Evolutionary conservation across 2,113 vertebrate genomes (phyloP).

Genomic region (Apistogramma diplotaenia): DNA sequence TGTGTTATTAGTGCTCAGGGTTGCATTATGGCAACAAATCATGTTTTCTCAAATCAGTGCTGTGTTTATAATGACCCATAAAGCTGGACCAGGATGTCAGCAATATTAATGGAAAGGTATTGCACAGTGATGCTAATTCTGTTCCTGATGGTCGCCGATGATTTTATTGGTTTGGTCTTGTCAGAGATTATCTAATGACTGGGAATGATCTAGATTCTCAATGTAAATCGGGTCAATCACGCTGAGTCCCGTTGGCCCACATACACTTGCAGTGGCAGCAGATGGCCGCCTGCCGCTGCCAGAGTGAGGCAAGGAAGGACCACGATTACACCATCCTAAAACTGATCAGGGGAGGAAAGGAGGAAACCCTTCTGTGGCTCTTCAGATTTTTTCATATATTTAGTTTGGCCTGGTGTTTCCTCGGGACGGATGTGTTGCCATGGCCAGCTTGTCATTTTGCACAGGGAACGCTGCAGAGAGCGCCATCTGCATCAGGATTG

Average conservation of each 20-base stretch:
- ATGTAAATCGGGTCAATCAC: slow-evolving; percentile 44
- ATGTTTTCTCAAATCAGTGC: neutral
- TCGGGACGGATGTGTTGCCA: neutral
- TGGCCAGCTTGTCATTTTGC: neutral
- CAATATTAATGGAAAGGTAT: neutral
- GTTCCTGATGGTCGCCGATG: neutral
- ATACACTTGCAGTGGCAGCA: slow-evolving; percentile 1
- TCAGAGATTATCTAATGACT: slow-evolving; percentile 11
- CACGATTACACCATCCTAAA: neutral
- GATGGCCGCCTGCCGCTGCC: slow-evolving; percentile 19
- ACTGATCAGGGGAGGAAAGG: neutral
- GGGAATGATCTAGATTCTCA: slow-evolving; percentile 38
- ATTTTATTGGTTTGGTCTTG: neutral
- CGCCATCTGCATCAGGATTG: fast-evolving
- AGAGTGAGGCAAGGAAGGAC: neutral
- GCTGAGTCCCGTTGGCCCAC: slow-evolving; percentile 18
- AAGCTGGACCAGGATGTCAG: neutral
- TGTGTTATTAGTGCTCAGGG: neutral
- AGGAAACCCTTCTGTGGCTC: neutral
- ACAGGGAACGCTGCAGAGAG: neutral
- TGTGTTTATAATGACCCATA: neutral
- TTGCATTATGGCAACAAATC: too few species aligned
- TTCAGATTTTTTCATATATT: neutral
- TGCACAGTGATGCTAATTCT: neutral
- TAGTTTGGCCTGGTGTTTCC: neutral